These are phyloP conservation scores for Apis florea DNA, from an alignment of 1,140 invertebrate species.

Conservation along the genomic window DNA sequence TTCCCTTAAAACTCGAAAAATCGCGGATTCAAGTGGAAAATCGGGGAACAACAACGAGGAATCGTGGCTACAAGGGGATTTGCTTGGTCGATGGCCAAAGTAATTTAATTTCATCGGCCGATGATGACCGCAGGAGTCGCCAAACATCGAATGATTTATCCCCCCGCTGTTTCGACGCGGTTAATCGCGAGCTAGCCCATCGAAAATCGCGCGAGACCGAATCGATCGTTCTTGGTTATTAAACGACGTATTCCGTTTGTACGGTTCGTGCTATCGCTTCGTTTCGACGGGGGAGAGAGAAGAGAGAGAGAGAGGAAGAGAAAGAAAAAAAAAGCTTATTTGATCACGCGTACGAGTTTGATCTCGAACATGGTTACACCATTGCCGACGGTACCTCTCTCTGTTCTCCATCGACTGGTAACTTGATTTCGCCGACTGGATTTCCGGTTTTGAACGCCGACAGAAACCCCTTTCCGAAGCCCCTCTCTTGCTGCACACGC, in stretches of 20 bases:
- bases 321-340: not conserved
- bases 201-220: constrained; percentile 7
- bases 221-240: constrained; percentile 26
- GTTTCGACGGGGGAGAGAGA: not conserved
- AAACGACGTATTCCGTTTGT: constrained; percentile 30
- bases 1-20: not conserved
- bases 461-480: not conserved
- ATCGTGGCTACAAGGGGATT: too few species aligned
- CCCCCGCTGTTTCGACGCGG: constrained; percentile 3
- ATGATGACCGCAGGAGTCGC: constrained; percentile 16
- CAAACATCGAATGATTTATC: not conserved
- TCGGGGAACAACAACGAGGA: not conserved
- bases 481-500: too few species aligned
- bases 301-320: too few species aligned
- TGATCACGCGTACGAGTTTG: constrained; percentile 9
- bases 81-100: not conserved
- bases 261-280: not conserved
- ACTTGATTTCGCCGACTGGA: constrained; percentile 7
- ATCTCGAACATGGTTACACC: constrained; percentile 29
- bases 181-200: not conserved
- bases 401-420: not conserved
- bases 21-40: constrained; percentile 9
- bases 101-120: constrained; percentile 24
- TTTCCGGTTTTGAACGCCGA: not conserved
- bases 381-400: not conserved